These are phyloP conservation scores for Pangasius larnaudii DNA, from an alignment of 2,797 vertebrate genomes.

Conservation along the genomic window DNA sequence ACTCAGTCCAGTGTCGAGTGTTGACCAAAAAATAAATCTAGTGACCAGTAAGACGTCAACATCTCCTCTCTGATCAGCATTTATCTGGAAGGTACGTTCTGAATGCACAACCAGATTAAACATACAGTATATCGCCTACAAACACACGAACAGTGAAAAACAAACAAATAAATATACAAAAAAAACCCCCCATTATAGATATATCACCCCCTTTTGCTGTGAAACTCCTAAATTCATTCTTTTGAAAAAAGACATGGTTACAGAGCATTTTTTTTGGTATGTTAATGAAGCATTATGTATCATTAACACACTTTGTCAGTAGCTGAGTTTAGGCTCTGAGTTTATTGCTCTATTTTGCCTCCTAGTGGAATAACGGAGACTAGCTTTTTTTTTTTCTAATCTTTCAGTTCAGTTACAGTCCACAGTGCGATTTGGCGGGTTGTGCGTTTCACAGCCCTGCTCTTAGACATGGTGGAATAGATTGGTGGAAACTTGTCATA, in stretches of 20 bases:
- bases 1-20: neutral
- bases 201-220: neutral
- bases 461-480: neutral
- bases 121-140: neutral
- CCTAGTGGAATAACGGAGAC: neutral
- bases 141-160: neutral
- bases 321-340: neutral
- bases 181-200: too few species aligned
- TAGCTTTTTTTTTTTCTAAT: neutral
- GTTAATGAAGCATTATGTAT: neutral
- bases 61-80: too few species aligned
- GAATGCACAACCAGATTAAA: neutral
- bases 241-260: neutral
- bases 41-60: too few species aligned
- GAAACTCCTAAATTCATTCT: too few species aligned
- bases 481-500: neutral
- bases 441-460: neutral
- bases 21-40: neutral
- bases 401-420: neutral
- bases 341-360: neutral
- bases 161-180: neutral
- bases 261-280: neutral
- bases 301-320: neutral
- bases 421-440: neutral
- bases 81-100: too few species aligned